Percentiles rank a stretch among this genome's conserved stretches.
phyloP scores from a whole-genome alignment of 2,797 vertebrate species.

The Chaenodraco wilsoni region DNA sequence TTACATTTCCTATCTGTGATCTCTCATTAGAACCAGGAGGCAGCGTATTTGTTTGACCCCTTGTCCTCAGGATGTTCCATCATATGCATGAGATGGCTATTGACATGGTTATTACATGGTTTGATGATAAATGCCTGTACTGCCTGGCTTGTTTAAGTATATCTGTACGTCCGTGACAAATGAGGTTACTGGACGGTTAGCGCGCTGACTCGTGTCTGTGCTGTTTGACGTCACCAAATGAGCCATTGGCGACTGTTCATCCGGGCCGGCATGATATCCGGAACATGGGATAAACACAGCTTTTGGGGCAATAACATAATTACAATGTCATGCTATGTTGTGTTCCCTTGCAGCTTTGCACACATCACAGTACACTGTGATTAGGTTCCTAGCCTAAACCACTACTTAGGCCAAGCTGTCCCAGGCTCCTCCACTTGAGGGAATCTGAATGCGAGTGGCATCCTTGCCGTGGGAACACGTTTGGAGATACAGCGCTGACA shows the following conservation, averaged over 20 bases:
- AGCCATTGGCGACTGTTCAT: conserved; percentile 15
- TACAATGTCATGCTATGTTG: conserved; percentile 40
- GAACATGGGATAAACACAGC: conserved; percentile 13
- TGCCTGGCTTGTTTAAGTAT: conserved; percentile 30
- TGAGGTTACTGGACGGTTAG: conserved; percentile 36
- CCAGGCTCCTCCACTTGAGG: conserved; percentile 45
- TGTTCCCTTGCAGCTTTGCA: conserved; percentile 38
- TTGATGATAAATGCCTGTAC: conserved; percentile 46
- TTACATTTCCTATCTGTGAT: not conserved
- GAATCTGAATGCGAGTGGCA: conserved; percentile 26
- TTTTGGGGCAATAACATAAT: conserved; percentile 27
- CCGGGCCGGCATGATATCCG: conserved; percentile 8
- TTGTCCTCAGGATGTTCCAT: conserved; percentile 25
- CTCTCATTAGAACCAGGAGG: conserved; percentile 2
- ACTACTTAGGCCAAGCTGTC: conserved; percentile 5
- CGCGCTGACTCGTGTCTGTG: conserved; percentile 13
- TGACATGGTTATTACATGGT: conserved; percentile 46
- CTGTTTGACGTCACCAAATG: conserved; percentile 17
- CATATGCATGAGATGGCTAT: conserved; percentile 30
- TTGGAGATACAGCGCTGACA: conserved; percentile 41
- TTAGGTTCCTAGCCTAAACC: conserved; percentile 26
- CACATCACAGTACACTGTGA: conserved; percentile 14
- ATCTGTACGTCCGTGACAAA: conserved; percentile 42
- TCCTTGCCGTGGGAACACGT: conserved; percentile 31
- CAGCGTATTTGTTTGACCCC: conserved; percentile 28